A percentile compares a stretch with the other conserved stretches of the same genome.
phyloP scores from a whole-genome alignment of 2,797 vertebrate genomes.

The Sphenopsis melanotis region DNA sequence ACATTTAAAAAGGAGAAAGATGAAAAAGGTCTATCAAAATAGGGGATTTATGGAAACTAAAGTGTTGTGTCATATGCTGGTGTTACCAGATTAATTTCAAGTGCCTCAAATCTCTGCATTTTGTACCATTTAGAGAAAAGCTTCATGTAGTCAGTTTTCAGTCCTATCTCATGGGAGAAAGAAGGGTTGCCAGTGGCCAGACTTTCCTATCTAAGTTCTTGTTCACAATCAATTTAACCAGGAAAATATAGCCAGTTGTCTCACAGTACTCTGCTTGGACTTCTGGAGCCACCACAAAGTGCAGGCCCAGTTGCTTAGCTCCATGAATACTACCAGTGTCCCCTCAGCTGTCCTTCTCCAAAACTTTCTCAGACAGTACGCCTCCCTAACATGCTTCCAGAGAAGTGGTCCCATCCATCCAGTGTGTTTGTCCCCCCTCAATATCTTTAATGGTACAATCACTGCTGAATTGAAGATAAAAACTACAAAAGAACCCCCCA shows the following conservation, averaged over 20 bases:
- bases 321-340: rapidly evolving
- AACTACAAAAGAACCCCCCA: neutral
- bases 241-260: neutral
- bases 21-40: neutral
- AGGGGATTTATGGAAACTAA: neutral
- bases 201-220: neutral
- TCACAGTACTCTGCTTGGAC: neutral
- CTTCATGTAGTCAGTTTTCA: neutral
- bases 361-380: neutral
- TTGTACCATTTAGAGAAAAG: neutral
- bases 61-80: neutral
- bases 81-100: neutral
- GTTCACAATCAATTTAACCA: neutral
- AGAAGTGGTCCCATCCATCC: neutral
- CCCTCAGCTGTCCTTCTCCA: neutral
- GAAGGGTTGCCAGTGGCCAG: neutral
- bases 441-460: neutral
- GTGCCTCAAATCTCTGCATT: neutral
- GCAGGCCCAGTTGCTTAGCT: rapidly evolving
- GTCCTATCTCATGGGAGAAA: neutral
- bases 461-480: neutral
- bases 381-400: neutral
- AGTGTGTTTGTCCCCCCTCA: neutral
- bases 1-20: neutral
- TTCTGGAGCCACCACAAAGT: neutral